Evolutionary conservation across 2,113 vertebrate species (phyloP), one percentile per base, ranked within the genome.

Genomic region (Mystacornis crossleyi): DNA sequence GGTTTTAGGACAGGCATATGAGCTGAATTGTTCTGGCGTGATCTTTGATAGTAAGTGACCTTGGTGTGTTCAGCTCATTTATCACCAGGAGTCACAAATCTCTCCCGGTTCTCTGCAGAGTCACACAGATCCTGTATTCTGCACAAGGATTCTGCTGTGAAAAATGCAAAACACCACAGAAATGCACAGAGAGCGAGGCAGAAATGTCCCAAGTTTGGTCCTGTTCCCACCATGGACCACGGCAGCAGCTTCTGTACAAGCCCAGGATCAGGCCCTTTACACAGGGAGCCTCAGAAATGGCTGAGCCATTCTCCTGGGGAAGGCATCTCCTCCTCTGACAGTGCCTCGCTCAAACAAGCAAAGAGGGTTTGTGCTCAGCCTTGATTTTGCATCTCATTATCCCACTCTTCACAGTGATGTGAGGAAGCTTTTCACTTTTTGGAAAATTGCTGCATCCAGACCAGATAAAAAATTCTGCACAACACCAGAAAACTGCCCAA

Each of bases 341-440:
- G 66, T 3, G 29, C 45, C 71, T 81, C 64, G 26, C 64, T 92
- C 86, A 66, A 86, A 47, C 42, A 54, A 66, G 64, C 38, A 81
- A 53, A 87, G 31, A 86, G 72, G 67, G 54, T 26, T 81, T 36
- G 79, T 57, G 79, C 53, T 86, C 85, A 58, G 86, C 75, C 84
- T 93, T 89, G 60, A 92, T 95, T 95, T 66, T 89, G 91, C 93
- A 93, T 95, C 80, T 96, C 14, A 21, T 95, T 95, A 95, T 96
- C 82, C 72, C 80, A 81, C 91, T 90, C 92, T 92, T 94, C 75
- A 92, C 60, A 92, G 75, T 3, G 60, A 77, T 86, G 94, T 84
- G 89, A 95, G 64, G 85, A 88, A 51, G 64, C 86, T 90, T 90
- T 95, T 71, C 47, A 51, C 47, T 89, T 95, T 88, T 62, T 47